Base-by-base conservation (phyloP, 1,140 invertebrate species). In the Marisa cornuarietis region DNA sequence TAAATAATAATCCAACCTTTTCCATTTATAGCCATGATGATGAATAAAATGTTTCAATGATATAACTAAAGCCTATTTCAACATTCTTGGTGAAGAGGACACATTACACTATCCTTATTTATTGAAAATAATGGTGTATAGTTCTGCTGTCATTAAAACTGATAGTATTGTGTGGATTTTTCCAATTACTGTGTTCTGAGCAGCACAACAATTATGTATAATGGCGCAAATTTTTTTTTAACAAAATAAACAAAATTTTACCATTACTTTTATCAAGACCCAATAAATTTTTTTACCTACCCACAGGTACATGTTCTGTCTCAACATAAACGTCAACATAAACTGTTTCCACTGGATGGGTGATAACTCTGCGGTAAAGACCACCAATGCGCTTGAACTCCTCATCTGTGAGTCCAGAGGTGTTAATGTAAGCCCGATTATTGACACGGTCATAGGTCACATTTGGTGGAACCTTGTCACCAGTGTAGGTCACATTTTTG, bases 361-460 rank as follows among this genome's bases (percentile, higher is more conserved):
- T 71, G 26, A 83, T 62, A 24, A 20, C 20, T 8, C 74, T 26
- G 18, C 22, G 24, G 69, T 83, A 83, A n/a, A 49, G 24, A 13
- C 82, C 82, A 14, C 54, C 66, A 26, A 83, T 63, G 10, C 24
- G 52, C 18, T 71, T 24, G 63, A 71, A 81, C 51, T 79, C 69
- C 3, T 71, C 61, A n/a, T 81, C 72, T 5, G 63, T 76, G 72
- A 81, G 52, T 8, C 13, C n/a, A 0, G 71, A 54, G 54, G 82
- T 83, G 73, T 83, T 81, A 54, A 83, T 76, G 51, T 54, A 76
- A 26, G 77, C 76, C n/a, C 65, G 20, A 0, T 52, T 61, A 61
- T 58, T 81, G 61, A 22, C 20, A n/a, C n/a, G 0, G 58, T 79
- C 26, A 22, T 74, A 78, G 26, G 42, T 63, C 49, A 81, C 73